A percentile compares a stretch with the other conserved stretches of the same genome.
phyloP scores from a whole-genome alignment of 92 coral and sea anemone species.

The Micromussa lordhowensis region DNA sequence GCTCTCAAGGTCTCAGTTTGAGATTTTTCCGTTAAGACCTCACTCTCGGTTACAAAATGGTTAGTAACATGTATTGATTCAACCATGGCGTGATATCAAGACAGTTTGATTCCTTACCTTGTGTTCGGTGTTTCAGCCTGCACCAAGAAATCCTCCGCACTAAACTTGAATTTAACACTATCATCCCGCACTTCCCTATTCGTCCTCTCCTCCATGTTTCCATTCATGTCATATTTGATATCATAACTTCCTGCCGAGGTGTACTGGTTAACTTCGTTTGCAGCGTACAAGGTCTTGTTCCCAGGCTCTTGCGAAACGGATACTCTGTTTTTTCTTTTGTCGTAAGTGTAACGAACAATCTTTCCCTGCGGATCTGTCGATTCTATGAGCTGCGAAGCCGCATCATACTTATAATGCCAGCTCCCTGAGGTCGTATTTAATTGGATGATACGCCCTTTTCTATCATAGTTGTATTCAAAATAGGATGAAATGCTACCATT shows the following conservation, averaged over 20 bases:
- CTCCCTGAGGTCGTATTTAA: constrained; percentile 60
- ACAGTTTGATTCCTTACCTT: constrained; percentile 31
- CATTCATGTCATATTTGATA: constrained; percentile 73
- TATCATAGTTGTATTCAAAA: constrained; percentile 73
- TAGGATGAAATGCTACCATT: constrained; percentile 57
- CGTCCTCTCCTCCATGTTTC: constrained; percentile 65
- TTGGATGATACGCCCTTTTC: constrained; percentile 67
- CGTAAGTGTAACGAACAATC: constrained; percentile 62
- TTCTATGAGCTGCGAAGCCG: constrained; percentile 73
- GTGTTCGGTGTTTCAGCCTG: constrained; percentile 70
- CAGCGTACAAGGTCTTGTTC: constrained; percentile 55
- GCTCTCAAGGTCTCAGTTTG: no score
- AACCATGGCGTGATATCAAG: background rate
- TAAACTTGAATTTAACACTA: constrained; percentile 63
- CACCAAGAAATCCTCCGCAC: constrained; percentile 70
- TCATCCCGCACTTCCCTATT: constrained; percentile 61
- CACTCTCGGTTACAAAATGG: no score
- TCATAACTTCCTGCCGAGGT: constrained; percentile 60
- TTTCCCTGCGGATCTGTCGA: constrained; percentile 58
- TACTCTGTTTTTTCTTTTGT: constrained; percentile 73
- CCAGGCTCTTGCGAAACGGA: constrained; percentile 34
- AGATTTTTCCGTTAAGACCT: no score
- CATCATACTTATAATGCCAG: constrained; percentile 72
- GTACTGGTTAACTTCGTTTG: constrained; percentile 75
- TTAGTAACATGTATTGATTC: background rate